Conservation (phyloP, 2,888 invertebrate species). For the Campoplex nolae region DNA sequence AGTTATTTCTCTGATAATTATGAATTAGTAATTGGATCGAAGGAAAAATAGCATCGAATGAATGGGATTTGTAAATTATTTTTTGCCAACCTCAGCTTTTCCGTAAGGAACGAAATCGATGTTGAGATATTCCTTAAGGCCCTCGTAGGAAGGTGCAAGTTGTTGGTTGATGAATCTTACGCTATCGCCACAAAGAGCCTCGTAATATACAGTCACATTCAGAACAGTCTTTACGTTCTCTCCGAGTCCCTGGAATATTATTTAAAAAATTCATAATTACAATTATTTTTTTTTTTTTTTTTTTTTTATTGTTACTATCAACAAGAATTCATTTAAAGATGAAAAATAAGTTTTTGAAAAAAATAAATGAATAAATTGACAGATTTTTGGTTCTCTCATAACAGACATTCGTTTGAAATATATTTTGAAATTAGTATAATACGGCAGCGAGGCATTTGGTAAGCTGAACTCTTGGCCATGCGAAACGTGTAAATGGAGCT, state of each 20-base stretch:
- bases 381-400: background rate
- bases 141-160: slow-evolving; percentile 83
- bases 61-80: background rate
- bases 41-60: no score
- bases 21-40: no score
- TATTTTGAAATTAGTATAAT: background rate
- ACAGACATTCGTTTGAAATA: background rate
- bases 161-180: slow-evolving; percentile 84
- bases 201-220: slow-evolving; percentile 86
- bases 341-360: background rate
- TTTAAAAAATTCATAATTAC: background rate
- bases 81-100: slow-evolving; percentile 84
- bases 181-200: slow-evolving; percentile 86
- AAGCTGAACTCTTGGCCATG: background rate
- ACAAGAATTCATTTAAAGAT: background rate
- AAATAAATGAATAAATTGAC: no score
- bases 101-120: slow-evolving; percentile 86
- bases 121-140: slow-evolving; percentile 80
- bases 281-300: background rate
- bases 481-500: slow-evolving; percentile 14
- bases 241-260: slow-evolving; percentile 52
- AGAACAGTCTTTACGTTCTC: slow-evolving; percentile 67
- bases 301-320: background rate
- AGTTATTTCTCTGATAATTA: no score
- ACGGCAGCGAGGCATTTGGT: background rate